phyloP scores from a whole-genome alignment of 2,113 vertebrate species.

The Rhombomys opimus region DNA sequence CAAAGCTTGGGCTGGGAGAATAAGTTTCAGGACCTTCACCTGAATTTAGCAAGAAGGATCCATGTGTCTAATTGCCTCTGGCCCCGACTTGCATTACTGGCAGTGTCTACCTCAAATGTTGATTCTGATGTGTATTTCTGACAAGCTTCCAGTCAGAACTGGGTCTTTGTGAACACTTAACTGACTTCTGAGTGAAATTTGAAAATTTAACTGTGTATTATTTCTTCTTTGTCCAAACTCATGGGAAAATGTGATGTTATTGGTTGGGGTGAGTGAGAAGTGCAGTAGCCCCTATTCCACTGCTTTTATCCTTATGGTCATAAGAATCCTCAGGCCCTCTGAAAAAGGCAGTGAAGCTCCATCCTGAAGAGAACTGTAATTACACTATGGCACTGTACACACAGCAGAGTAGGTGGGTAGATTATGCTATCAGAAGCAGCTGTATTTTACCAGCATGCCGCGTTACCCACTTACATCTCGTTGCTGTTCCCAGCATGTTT shows the following conservation, averaged over 20 bases:
- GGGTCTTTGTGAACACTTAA: not conserved
- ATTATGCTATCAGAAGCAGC: conserved; percentile 14
- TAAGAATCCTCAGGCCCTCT: not conserved
- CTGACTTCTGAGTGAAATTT: not conserved
- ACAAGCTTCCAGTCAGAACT: not conserved
- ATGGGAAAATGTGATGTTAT: not conserved
- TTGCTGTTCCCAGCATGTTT: not conserved
- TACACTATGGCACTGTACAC: not conserved
- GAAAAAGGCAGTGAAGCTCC: not conserved
- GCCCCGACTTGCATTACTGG: not conserved
- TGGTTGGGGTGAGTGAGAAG: not conserved
- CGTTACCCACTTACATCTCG: not conserved
- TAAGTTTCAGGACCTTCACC: not conserved
- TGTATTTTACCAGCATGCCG: conserved; percentile 15
- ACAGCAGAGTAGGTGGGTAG: not conserved
- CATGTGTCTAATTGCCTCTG: not conserved
- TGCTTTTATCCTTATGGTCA: not conserved
- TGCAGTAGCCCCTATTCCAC: fast-evolving
- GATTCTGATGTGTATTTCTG: not conserved
- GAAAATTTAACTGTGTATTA: not conserved
- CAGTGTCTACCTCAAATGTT: not conserved
- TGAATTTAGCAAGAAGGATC: not conserved
- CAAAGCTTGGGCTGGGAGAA: not conserved
- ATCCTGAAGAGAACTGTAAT: not conserved
- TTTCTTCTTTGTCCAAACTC: not conserved